Evolutionary conservation across 1,140 invertebrate genomes (phyloP).

Genomic region (Leptinotarsa undecemlineata): DNA sequence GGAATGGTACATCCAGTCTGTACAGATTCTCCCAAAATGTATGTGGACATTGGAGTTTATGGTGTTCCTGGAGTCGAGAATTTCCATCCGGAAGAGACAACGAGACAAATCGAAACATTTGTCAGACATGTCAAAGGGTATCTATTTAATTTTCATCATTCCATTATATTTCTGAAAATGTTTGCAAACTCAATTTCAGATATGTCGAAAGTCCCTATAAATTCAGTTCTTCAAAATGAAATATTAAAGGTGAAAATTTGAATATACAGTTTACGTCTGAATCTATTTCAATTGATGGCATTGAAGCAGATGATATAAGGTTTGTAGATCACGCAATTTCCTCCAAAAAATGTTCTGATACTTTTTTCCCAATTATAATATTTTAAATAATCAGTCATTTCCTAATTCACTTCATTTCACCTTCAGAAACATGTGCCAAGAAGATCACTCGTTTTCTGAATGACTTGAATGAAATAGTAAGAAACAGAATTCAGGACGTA

Average conservation of each 20-base stretch:
- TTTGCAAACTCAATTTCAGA: too few species aligned
- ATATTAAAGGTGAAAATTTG: too few species aligned
- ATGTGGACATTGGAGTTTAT: conserved; percentile 80
- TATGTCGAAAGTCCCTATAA: too few species aligned
- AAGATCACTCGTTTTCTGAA: too few species aligned
- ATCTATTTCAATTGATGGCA: background rate
- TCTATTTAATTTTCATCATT: conserved; percentile 12
- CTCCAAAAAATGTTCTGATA: background rate
- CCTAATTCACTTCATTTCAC: too few species aligned
- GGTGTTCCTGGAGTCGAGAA: conserved; percentile 69
- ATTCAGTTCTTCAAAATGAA: too few species aligned
- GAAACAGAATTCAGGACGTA: too few species aligned
- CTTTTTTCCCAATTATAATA: background rate
- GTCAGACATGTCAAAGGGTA: conserved; percentile 70
- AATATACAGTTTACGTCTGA: too few species aligned
- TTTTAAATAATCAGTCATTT: background rate
- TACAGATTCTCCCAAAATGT: conserved; percentile 60
- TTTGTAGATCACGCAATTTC: background rate
- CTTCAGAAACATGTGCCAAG: too few species aligned
- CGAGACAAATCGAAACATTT: conserved; percentile 72
- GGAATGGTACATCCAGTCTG: conserved; percentile 69
- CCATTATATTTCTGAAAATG: too few species aligned
- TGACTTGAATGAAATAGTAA: too few species aligned
- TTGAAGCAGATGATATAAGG: background rate
- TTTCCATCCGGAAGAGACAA: conserved; percentile 70